Evolutionary conservation across 2,113 vertebrate genomes (phyloP), one percentile per base, ranked within the genome.

Genomic region (Gallinago paraguaiae): DNA sequence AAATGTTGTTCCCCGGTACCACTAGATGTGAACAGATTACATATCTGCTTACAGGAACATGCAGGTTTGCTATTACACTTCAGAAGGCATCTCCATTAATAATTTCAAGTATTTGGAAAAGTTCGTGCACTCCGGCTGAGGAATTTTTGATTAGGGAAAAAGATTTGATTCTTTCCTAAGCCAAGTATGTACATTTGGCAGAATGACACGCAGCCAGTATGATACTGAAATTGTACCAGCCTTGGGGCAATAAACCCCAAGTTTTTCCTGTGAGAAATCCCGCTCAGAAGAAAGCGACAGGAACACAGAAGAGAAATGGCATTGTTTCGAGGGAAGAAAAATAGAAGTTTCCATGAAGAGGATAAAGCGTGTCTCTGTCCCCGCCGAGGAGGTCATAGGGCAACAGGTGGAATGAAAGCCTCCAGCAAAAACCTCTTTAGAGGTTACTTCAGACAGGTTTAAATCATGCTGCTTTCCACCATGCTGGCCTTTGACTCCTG

Each of bases 401-500:
- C 87, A 84, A 60, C 90, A 85, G 89, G 76, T 64, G 70, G 83
- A 93, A 94, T 43, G 79, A 96, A 93, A 93, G 93, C 80, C 96
- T 64, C 45, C 37, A 88, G 87, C 92, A 77, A 95, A 88, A 65
- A 70, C 46, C 51, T 96, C 93, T 94, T 97, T 67, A 79, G 96
- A 87, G 46, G 50, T 85, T 91, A 79, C 75, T 88, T 91, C 33
- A 48, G 63, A 59, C 69, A 86, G 95, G 77, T 93, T 97, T 92
- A 94, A 97, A 93, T 94, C 93, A 93, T 10, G 2, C 77, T 31
- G 41, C 33, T 41, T 50, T 75, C 80, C 87, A 69, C 37, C 63
- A 15, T 0, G 3, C 68, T 94, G 94, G 90, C 91, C 96, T 97
- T 96, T 94, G 94, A 97, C 96, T 96, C 63, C 67, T 53, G 89